Percentiles rank a stretch among this genome's conserved stretches.
These are phyloP conservation scores for Agrypnia vestita DNA, from an alignment of 1,140 invertebrate species.

Conservation along the genomic window DNA sequence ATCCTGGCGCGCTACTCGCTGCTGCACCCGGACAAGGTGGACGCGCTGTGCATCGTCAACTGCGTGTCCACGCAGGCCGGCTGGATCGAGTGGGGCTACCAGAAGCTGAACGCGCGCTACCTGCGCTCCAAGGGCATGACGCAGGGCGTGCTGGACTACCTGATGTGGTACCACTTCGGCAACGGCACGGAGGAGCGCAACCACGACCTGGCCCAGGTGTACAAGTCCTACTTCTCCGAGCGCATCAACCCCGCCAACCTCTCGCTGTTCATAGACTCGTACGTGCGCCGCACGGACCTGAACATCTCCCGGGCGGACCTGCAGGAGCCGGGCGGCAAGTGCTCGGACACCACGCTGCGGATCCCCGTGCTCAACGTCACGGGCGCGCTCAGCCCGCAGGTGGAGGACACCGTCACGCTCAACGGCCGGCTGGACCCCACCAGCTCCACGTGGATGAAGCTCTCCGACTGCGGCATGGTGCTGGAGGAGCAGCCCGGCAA, in stretches of 20 bases:
- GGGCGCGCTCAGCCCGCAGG: conserved; percentile 93
- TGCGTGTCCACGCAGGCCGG: conserved; percentile 93
- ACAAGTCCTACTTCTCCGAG: conserved; percentile 92
- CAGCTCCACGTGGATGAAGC: conserved; percentile 98
- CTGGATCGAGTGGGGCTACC: conserved; percentile 99
- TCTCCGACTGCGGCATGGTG: conserved; percentile 80
- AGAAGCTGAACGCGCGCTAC: conserved; percentile 93
- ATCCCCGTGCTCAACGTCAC: conserved; percentile 96
- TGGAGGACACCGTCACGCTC: conserved; percentile 97
- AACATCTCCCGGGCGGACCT: conserved; percentile 80
- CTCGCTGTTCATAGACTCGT: conserved; percentile 94
- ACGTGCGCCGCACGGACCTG: conserved; percentile 91
- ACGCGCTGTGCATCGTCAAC: conserved; percentile 93
- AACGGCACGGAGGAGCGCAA: conserved; percentile 88
- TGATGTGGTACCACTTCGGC: conserved; percentile 99
- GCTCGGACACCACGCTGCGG: conserved; percentile 64
- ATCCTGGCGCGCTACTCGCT: conserved; percentile 94
- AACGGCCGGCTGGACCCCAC: conserved; percentile 95
- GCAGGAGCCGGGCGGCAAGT: conserved; percentile 12
- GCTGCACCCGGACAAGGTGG: conserved; percentile 81
- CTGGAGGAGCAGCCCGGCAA: conserved; percentile 96
- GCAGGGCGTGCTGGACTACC: conserved; percentile 95
- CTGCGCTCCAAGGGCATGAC: conserved; percentile 94
- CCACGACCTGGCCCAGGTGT: conserved; percentile 91
- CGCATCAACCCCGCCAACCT: conserved; percentile 95